Conservation (phyloP, 2,888 invertebrate species). For the Amphipoea lucens region DNA sequence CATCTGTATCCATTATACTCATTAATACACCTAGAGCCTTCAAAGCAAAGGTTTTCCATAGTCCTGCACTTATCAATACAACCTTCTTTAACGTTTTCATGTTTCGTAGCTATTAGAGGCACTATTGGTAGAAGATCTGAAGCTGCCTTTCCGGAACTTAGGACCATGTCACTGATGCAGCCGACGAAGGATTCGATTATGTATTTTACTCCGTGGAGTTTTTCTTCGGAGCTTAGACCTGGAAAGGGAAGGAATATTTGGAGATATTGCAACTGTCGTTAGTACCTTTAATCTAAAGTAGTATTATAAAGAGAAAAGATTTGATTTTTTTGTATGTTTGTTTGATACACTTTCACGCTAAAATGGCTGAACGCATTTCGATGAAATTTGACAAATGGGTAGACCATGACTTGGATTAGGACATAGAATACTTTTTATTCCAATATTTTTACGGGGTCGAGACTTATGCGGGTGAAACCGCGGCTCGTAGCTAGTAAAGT, state of each 20-base stretch:
- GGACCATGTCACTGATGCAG: conserved; percentile 96
- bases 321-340: background rate
- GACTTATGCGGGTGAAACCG: background rate
- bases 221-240: conserved; percentile 97
- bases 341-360: background rate
- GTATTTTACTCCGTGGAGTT: conserved; percentile 96
- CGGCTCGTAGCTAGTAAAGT: background rate
- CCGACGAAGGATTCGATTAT: conserved; percentile 98
- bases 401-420: background rate
- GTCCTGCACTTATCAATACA: conserved; percentile 96
- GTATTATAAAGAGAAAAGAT: too few species aligned
- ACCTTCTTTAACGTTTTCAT: conserved; percentile 96
- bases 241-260: conserved; percentile 5
- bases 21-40: conserved; percentile 96
- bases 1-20: conserved; percentile 97
- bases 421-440: background rate
- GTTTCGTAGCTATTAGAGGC: conserved; percentile 96
- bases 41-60: conserved; percentile 95
- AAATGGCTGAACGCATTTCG: background rate
- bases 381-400: background rate
- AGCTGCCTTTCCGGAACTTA: conserved; percentile 96
- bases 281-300: background rate
- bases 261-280: background rate
- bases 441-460: background rate
- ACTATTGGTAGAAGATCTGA: conserved; percentile 95